A percentile compares a stretch with the other conserved stretches of the same genome.
Conservation (phyloP, 92 coral and sea anemone species). For the Porites lobata region DNA sequence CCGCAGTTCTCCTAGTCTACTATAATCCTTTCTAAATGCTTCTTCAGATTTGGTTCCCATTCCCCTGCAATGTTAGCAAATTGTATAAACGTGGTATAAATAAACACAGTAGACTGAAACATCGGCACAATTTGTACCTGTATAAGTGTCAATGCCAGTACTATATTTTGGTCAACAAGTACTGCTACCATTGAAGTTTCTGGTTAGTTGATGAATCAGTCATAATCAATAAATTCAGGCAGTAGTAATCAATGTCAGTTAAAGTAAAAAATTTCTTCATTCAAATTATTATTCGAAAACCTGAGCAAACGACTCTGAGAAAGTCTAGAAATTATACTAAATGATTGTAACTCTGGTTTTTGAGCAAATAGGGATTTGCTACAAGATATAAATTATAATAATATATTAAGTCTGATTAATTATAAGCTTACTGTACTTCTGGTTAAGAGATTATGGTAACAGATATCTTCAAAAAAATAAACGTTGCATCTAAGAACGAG, state of each 20-base stretch:
- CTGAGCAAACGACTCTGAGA: slow-evolving; percentile 10
- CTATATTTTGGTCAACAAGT: too few species aligned
- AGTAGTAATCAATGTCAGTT: too few species aligned
- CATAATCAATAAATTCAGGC: too few species aligned
- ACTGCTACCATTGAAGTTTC: too few species aligned
- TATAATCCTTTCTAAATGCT: slow-evolving; percentile 40
- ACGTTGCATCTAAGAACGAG: slow-evolving; percentile 8
- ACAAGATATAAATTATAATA: slow-evolving; percentile 6
- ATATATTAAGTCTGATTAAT: slow-evolving; percentile 7
- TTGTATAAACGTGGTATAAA: too few species aligned
- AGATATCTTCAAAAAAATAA: slow-evolving; percentile 4
- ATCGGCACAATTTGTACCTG: too few species aligned
- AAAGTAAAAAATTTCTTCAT: too few species aligned
- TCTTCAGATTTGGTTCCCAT: slow-evolving; percentile 18
- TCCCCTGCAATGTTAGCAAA: slow-evolving; percentile 1
- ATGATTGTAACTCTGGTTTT: slow-evolving; percentile 13
- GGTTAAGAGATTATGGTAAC: slow-evolving; percentile 14
- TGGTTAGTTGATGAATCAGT: too few species aligned
- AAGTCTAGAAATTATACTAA: slow-evolving; percentile 3
- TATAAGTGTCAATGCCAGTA: too few species aligned
- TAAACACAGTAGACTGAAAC: too few species aligned
- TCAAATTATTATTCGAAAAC: not conserved
- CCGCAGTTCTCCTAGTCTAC: slow-evolving; percentile 32
- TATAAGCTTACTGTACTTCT: slow-evolving; percentile 10
- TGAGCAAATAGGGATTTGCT: slow-evolving; percentile 11